These are phyloP conservation scores for Drosophila anceps DNA, from an alignment of 2,888 invertebrate species.

Conservation along the genomic window DNA sequence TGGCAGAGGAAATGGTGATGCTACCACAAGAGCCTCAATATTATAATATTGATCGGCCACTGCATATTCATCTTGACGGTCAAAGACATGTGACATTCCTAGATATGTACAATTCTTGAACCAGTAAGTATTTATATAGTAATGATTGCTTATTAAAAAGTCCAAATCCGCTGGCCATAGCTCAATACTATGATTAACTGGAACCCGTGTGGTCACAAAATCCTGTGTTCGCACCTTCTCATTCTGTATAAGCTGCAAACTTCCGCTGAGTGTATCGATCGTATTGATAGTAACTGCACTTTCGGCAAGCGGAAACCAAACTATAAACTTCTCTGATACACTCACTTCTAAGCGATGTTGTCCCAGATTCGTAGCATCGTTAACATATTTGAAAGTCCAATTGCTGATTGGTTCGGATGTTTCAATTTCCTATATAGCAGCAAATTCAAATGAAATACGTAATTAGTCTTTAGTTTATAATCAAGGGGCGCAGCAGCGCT, in stretches of 20 bases:
- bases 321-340: slow-evolving; percentile 81
- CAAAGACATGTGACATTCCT: slow-evolving; percentile 88
- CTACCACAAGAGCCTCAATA: slow-evolving; percentile 90
- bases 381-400: slow-evolving; percentile 88
- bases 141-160: slow-evolving; percentile 87
- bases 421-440: slow-evolving; percentile 79
- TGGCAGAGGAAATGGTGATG: slow-evolving; percentile 88
- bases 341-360: slow-evolving; percentile 87
- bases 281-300: slow-evolving; percentile 83
- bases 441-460: neutral
- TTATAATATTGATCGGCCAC: slow-evolving; percentile 87
- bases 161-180: slow-evolving; percentile 88
- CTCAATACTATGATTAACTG: slow-evolving; percentile 87
- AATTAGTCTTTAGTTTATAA: slow-evolving; percentile 11
- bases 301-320: slow-evolving; percentile 85
- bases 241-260: slow-evolving; percentile 88
- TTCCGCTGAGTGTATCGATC: slow-evolving; percentile 89
- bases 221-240: slow-evolving; percentile 86
- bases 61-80: slow-evolving; percentile 88
- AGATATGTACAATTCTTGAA: slow-evolving; percentile 91
- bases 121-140: slow-evolving; percentile 90
- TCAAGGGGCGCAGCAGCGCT: neutral
- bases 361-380: slow-evolving; percentile 86
- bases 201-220: slow-evolving; percentile 88
- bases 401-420: slow-evolving; percentile 86